phyloP scores from a whole-genome alignment of 2,888 invertebrate genomes.

The Drosophila conformis region DNA sequence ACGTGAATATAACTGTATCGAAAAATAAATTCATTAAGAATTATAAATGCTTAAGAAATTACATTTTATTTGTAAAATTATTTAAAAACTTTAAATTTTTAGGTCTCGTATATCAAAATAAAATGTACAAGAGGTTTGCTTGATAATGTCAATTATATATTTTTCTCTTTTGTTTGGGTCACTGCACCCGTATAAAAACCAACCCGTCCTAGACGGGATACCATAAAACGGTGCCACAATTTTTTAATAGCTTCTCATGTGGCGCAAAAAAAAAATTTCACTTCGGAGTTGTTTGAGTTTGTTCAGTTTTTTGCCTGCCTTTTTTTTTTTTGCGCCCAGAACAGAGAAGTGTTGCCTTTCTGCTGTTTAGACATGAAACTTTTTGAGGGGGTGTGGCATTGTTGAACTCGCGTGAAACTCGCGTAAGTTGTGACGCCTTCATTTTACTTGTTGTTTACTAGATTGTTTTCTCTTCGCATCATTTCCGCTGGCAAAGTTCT shows the following conservation, averaged over 20 bases:
- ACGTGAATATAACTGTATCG: no score
- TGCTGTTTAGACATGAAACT: constrained; percentile 45
- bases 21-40: no score
- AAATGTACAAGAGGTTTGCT: neutral
- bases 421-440: constrained; percentile 35
- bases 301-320: neutral
- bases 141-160: constrained; percentile 16
- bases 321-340: neutral
- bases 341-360: constrained; percentile 27
- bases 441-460: constrained; percentile 23
- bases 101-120: neutral
- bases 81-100: neutral
- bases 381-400: constrained; percentile 24
- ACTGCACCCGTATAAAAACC: constrained; percentile 16
- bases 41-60: neutral
- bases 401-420: constrained; percentile 31
- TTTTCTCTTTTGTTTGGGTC: constrained; percentile 25
- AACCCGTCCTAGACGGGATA: neutral
- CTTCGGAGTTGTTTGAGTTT: constrained; percentile 28
- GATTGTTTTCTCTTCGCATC: constrained; percentile 45
- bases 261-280: constrained; percentile 23
- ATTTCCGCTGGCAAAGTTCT: constrained; percentile 46
- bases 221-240: constrained; percentile 14
- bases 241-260: constrained; percentile 35
- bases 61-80: neutral